Evolutionary conservation across 2,888 invertebrate genomes (phyloP), one percentile per base, ranked within the genome.

Genomic region (Protophormia terraenovae): DNA sequence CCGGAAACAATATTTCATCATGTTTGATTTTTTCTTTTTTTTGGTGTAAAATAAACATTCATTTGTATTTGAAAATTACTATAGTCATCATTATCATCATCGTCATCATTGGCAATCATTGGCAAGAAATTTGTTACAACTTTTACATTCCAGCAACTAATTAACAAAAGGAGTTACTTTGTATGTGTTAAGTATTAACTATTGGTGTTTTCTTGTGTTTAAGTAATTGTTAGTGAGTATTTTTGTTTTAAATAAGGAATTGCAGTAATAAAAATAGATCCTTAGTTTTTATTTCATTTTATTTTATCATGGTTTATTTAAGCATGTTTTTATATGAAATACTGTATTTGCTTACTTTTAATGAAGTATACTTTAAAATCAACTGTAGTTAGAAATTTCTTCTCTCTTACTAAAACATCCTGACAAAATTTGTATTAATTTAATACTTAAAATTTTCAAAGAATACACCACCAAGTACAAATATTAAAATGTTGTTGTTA

Each of bases 121-220:
- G 50, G 35, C 24, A 50, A 67, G 19, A 47, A 50, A 32, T 53
- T 22, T 35, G 35, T 29, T 66, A 72, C 66, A 60, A 72, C 41
- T 66, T 73, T 67, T 45, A 73, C 16, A 16, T 41, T 83, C 29
- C 60, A 66, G 47, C 73, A 83, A 67, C 76, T 80, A 86, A 86
- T 83, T 86, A 83, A 64, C 80, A 71, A 50, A 67, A 53, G 29
- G 7, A 50, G 22, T 69, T 69, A n/a, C n/a, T n/a, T 16, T 50
- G 19, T 24, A 4, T 24, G 10, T 67, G 12, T 10, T n/a, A n/a
- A n/a, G n/a, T n/a, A n/a, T n/a, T n/a, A n/a, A n/a, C n/a, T n/a
- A 66, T 16, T 16, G 10, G 8, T 24, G 45, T 45, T 1, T 24
- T 14, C 27, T 53, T 53, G 22, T 53, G 14, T 24, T 24, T 22